Percentiles rank a stretch among this genome's conserved stretches.
Conservation (phyloP, 2,113 vertebrate species). For the Glareola pratincola region DNA sequence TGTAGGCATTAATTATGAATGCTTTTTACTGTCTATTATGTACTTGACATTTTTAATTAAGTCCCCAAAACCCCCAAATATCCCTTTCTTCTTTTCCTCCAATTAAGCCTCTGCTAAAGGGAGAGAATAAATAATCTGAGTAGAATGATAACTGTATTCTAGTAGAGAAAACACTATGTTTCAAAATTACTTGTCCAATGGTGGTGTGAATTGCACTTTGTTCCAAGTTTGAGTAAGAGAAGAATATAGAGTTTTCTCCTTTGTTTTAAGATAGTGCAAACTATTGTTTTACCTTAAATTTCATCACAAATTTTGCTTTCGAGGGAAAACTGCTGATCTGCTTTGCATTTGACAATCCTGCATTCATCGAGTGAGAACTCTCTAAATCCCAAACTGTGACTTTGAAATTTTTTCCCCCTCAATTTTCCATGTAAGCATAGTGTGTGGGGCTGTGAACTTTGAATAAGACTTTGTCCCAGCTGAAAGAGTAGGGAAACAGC, state of each 20-base stretch:
- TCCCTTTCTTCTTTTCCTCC: not conserved
- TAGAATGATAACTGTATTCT: not conserved
- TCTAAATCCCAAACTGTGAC: not conserved
- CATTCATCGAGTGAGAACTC: not conserved
- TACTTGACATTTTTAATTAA: not conserved
- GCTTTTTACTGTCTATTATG: not conserved
- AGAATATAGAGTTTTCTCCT: not conserved
- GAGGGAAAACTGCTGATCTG: not conserved
- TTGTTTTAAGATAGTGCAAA: not conserved
- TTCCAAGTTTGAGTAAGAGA: not conserved
- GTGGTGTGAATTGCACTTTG: not conserved
- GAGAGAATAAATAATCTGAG: not conserved
- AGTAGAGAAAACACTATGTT: not conserved
- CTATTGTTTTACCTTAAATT: not conserved
- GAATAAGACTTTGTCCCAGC: no score
- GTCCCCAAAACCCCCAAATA: fast-evolving
- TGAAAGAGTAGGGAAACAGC: not conserved
- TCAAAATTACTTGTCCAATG: not conserved
- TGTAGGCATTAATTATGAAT: not conserved
- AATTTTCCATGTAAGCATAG: not conserved
- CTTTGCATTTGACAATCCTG: not conserved
- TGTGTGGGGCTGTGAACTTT: not conserved
- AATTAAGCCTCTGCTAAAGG: not conserved
- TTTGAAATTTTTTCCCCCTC: not conserved
- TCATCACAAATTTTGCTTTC: not conserved